phyloP scores from a whole-genome alignment of 2,797 vertebrate genomes.

The Pithecia hirsuta region DNA sequence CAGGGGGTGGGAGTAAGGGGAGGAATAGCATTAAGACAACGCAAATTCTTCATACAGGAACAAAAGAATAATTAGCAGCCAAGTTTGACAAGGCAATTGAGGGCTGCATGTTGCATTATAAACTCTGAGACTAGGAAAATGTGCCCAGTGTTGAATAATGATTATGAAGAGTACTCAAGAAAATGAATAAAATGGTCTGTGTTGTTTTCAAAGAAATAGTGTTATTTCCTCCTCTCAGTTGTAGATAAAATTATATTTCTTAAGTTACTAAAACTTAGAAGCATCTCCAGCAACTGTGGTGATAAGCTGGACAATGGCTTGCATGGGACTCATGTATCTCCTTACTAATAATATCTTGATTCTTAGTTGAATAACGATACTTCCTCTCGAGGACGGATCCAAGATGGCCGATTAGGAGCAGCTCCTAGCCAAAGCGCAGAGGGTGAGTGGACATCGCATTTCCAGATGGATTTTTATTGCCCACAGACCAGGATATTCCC shows the following conservation, averaged over 20 bases:
- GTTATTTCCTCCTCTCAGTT: neutral
- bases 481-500: no score
- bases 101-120: slow-evolving; percentile 36
- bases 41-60: slow-evolving; percentile 69
- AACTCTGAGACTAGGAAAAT: slow-evolving; percentile 50
- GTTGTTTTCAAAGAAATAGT: neutral
- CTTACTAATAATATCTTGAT: neutral
- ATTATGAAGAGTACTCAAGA: slow-evolving; percentile 63
- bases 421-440: no score
- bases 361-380: neutral
- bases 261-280: neutral
- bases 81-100: neutral
- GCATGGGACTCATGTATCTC: neutral
- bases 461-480: no score
- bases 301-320: neutral
- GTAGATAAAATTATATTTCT: slow-evolving; percentile 45
- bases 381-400: neutral
- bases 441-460: no score
- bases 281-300: neutral
- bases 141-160: slow-evolving; percentile 56
- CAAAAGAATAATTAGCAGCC: slow-evolving; percentile 76
- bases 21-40: slow-evolving; percentile 45
- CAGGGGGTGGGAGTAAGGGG: no score
- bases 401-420: no score
- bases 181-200: slow-evolving; percentile 41